These are phyloP conservation scores for Diachasma alloeum DNA, from an alignment of 1,140 invertebrate genomes.

Conservation along the genomic window DNA sequence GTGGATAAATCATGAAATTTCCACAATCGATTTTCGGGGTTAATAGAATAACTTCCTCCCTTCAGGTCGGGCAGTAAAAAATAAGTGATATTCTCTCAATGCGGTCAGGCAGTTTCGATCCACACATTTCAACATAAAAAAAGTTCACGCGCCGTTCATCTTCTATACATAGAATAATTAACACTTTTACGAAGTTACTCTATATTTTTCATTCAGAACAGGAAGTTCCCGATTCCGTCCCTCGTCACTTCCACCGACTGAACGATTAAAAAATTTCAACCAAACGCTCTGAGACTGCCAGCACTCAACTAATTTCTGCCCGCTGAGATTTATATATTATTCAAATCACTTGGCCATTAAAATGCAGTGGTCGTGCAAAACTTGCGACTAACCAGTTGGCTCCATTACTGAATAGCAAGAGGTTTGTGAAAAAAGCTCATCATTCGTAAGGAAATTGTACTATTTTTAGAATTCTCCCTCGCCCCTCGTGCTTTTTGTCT, in stretches of 20 bases:
- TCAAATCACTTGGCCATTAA: not conserved
- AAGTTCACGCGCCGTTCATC: too few species aligned
- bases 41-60: too few species aligned
- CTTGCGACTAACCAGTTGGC: constrained; percentile 4
- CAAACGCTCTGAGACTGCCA: not conserved
- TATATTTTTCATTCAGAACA: not conserved
- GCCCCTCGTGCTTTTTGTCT: too few species aligned
- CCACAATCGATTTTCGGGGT: too few species aligned
- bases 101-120: too few species aligned
- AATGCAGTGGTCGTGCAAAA: not conserved
- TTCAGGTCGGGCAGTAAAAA: too few species aligned
- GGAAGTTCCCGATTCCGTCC: not conserved
- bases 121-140: too few species aligned
- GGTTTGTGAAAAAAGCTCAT: not conserved
- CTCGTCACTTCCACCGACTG: not conserved
- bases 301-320: not conserved
- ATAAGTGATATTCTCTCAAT: too few species aligned
- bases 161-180: too few species aligned
- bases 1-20: too few species aligned
- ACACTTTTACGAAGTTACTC: not conserved
- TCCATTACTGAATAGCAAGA: not conserved
- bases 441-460: not conserved
- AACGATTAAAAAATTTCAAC: not conserved
- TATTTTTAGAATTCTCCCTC: not conserved
- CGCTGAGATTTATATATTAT: not conserved